Conservation (phyloP, 2,113 vertebrate species). For the Peromyscus leucopus region DNA sequence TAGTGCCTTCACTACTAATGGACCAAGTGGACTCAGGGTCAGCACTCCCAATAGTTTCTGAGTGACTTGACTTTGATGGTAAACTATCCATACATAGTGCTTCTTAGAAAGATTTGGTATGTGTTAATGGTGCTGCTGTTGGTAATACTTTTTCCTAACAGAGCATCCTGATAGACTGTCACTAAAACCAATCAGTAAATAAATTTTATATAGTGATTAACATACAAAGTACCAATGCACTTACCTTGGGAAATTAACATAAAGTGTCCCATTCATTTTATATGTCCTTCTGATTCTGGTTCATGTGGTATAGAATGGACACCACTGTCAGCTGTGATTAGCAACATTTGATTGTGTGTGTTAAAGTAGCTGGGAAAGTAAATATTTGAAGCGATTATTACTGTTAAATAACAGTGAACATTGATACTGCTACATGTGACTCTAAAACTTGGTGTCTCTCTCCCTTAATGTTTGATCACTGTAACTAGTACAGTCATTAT, state of each 20-base stretch:
- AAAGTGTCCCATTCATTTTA: neutral
- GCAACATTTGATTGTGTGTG: neutral
- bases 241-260: neutral
- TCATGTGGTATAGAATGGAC: neutral
- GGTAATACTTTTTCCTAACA: neutral
- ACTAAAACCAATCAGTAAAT: slow-evolving; percentile 24
- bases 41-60: neutral
- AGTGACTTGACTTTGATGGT: neutral
- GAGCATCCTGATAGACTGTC: neutral
- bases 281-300: neutral
- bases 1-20: neutral
- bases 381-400: neutral
- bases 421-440: neutral
- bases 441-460: slow-evolving; percentile 14
- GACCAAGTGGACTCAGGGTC: neutral
- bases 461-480: neutral
- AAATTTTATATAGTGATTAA: neutral
- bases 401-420: neutral
- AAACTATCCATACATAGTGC: neutral
- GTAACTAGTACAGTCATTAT: neutral
- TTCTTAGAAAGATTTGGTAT: neutral
- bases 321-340: neutral
- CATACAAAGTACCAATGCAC: neutral
- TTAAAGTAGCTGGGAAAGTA: neutral
- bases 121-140: slow-evolving; percentile 2